phyloP scores from a whole-genome alignment of 37 sponge, comb jelly and placozoan genomes.

The Chondrilla cf. caribensis region DNA sequence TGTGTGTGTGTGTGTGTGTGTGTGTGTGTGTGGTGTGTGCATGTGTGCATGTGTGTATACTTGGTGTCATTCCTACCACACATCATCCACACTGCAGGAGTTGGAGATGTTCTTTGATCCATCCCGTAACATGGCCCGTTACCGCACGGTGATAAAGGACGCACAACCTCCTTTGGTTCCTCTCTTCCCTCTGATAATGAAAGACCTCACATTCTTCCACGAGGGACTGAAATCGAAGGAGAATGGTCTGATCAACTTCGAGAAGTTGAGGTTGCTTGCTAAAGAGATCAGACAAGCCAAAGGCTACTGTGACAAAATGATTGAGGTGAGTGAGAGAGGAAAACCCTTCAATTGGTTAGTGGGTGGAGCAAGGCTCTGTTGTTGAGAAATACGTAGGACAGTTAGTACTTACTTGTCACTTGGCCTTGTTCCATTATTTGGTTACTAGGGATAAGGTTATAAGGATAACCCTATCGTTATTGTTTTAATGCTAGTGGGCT shows the following conservation, averaged over 20 bases:
- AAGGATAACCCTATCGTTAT: no score
- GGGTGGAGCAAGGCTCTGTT: no score
- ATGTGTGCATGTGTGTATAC: neutral
- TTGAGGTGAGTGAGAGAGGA: slow-evolving; percentile 37
- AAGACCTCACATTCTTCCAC: slow-evolving; percentile 90
- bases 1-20: slow-evolving; percentile 18
- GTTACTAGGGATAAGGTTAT: no score
- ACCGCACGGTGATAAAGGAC: slow-evolving; percentile 75
- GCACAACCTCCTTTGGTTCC: slow-evolving; percentile 82
- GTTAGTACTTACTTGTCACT: no score
- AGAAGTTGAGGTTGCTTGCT: slow-evolving; percentile 82
- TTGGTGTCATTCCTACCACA: neutral
- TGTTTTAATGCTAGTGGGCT: no score
- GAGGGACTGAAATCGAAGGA: slow-evolving; percentile 77
- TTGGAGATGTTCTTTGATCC: slow-evolving; percentile 81
- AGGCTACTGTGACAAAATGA: slow-evolving; percentile 48
- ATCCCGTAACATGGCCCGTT: slow-evolving; percentile 94
- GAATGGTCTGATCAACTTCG: slow-evolving; percentile 90
- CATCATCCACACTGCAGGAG: slow-evolving; percentile 41
- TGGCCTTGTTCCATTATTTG: no score
- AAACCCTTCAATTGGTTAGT: neutral
- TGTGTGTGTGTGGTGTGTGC: slow-evolving; percentile 17
- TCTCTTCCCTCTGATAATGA: slow-evolving; percentile 95
- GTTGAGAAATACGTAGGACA: no score
- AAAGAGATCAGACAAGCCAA: slow-evolving; percentile 63